Evolutionary conservation across 2,113 vertebrate species (phyloP).

Genomic region (Cololabis saira): DNA sequence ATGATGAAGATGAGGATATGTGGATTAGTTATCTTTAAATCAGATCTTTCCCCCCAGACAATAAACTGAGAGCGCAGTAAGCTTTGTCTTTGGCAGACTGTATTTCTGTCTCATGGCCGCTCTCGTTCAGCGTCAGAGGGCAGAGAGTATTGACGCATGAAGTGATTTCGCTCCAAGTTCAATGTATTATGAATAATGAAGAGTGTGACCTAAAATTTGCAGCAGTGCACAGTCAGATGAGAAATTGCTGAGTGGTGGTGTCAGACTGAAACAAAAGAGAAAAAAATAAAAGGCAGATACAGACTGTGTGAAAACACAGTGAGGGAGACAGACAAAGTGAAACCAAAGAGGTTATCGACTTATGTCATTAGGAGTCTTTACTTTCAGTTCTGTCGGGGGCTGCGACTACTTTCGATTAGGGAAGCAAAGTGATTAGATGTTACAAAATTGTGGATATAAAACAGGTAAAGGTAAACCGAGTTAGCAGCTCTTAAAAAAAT

Average conservation of each 20-base stretch:
- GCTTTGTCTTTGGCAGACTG: background rate
- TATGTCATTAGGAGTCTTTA: background rate
- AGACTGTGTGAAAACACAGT: background rate
- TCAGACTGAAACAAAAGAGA: constrained; percentile 7
- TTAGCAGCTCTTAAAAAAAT: too few species aligned
- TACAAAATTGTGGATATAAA: background rate
- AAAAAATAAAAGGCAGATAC: constrained; percentile 11
- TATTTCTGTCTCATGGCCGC: constrained; percentile 9
- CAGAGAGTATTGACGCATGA: constrained; percentile 47
- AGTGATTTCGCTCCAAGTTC: constrained; percentile 53
- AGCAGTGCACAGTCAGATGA: constrained; percentile 37
- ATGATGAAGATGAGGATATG: background rate
- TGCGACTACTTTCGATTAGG: background rate
- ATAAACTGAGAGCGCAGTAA: background rate
- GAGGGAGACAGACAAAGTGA: background rate
- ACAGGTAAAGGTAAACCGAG: background rate
- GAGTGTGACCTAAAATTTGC: constrained; percentile 64
- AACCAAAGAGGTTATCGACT: background rate
- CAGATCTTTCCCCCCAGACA: background rate
- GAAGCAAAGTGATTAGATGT: constrained; percentile 11
- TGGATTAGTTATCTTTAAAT: background rate
- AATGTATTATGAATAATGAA: constrained; percentile 67
- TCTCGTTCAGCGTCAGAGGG: constrained; percentile 36
- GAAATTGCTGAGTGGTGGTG: constrained; percentile 53
- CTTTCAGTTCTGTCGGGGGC: background rate